Base-by-base conservation (phyloP, 2,113 vertebrate genomes). In the Callionymus lyra region DNA sequence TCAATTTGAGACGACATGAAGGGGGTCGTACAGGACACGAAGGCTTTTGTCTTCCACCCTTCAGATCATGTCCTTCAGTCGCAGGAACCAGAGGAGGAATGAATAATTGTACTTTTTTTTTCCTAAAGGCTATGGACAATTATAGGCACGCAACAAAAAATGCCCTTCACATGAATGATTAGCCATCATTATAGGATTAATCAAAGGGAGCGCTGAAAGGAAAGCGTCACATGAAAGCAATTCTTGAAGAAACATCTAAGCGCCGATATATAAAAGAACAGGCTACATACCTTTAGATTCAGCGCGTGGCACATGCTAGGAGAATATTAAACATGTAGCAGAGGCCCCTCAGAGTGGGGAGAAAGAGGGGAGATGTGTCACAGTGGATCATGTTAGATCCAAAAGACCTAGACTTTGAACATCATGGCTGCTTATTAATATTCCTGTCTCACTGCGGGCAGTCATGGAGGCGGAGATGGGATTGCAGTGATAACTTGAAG, bases 401-500 rank as follows among this genome's bases (percentile, higher is more conserved):
- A 50, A 57, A 42, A 37, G 55, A 50, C 59, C 48, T 27, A 17
- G 68, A 45, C 59, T 74, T 47, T 64, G 56, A 72, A 57, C 41
- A 40, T 18, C 57, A 36, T 31, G 10, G 47, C 41, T 21, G 43
- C 67, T 70, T 70, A 81, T 86, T 83, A 79, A 75, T 79, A 85
- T 83, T 81, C 77, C 60, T 61, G 57, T 77, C 72, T 76, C 58
- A 70, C 43, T 21, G 27, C 56, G 16, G 59, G 64, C 71, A 79
- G 76, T 77, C 65, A 56, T 56, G 66, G 70, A 76, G 71, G 63
- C 69, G 70, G 70, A 64, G 63, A 59, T 80, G 72, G 70, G 70
- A 80, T 80, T 74, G 66, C 69, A 43, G 70, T 31, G 59, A 80
- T 78, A 82, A 79, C 77, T 67, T 27, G 60, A 66, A 78, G 75